Base-by-base conservation (phyloP, 2,888 invertebrate species). In the Fragum whitleyi region DNA sequence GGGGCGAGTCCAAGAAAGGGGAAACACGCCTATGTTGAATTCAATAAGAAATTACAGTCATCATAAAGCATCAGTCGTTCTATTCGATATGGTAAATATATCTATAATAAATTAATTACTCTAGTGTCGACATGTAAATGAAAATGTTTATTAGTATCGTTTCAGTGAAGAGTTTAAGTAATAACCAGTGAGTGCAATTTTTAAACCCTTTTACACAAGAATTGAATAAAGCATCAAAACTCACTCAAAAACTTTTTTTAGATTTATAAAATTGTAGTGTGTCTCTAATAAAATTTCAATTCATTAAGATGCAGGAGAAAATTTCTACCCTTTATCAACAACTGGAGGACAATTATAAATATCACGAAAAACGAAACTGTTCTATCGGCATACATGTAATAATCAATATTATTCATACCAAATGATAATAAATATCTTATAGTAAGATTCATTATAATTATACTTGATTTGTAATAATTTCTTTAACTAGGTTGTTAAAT, bases 1-100 rank as follows among this genome's bases (percentile, higher is more conserved):
- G 21, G 23, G 57, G 26, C 57, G 26, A 21, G 57, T 57, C 57
- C 57, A 14, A 19, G 23, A 23, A 9, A 11, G 57, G 6, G 26
- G 14, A 7, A 23, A 7, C 3, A 26, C 23, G 26, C 2, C 9
- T 2, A 19, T 57, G 26, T 23, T 57, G 57, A 23, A 3, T 11
- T 21, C 57, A 11, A 57, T n/a, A 57, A n/a, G 57, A 23, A n/a
- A n/a, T 5, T 57, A 57, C 57, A 57, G 57, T 57, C 57, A 57
- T 7, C 57, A 57, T n/a, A 57, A 57, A 14, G 57, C 57, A 11
- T n/a, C 57, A 3, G 3, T 6, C 11, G 14, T 26, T 9, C 11
- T 57, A 2, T 57, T 57, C n/a, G 57, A 57, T 23, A 7, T 23
- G 57, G 57, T 57, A 57, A 11, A 23, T 57, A n/a, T 57, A 21